Percentiles rank a stretch among this genome's conserved stretches.
These are phyloP conservation scores for Raillietiella orientalis DNA, from an alignment of 2,888 invertebrate species.

Conservation along the genomic window DNA sequence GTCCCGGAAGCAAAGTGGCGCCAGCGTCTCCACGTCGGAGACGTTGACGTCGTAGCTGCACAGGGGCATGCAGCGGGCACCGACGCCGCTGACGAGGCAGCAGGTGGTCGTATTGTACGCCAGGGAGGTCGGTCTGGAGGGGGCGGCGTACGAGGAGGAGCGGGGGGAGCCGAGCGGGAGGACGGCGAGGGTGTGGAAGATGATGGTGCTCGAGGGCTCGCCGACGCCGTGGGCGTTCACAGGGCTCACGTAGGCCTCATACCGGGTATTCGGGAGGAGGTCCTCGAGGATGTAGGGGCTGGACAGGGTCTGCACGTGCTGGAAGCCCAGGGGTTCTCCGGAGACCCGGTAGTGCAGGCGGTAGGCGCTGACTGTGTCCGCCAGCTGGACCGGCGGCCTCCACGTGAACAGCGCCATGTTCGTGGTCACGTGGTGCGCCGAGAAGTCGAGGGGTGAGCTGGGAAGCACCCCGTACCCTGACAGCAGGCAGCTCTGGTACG, in stretches of 20 bases:
- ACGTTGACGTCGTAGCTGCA: slow-evolving; percentile 51
- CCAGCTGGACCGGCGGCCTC: slow-evolving; percentile 29
- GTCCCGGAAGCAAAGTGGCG: slow-evolving; percentile 34
- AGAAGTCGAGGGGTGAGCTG: slow-evolving; percentile 28
- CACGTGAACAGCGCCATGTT: slow-evolving; percentile 45
- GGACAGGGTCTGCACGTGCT: too few species aligned
- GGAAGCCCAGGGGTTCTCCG: slow-evolving; percentile 9
- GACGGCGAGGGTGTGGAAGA: slow-evolving; percentile 44
- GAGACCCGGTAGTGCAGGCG: slow-evolving; percentile 24
- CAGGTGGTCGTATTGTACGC: slow-evolving; percentile 46
- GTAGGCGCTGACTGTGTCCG: slow-evolving; percentile 32
- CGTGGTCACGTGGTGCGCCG: slow-evolving; percentile 32
- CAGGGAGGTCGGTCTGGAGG: too few species aligned
- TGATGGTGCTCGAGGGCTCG: slow-evolving; percentile 33
- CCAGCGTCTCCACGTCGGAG: slow-evolving; percentile 35
- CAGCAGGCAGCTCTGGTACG: slow-evolving; percentile 44
- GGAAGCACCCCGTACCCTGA: slow-evolving; percentile 56
- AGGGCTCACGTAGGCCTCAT: slow-evolving; percentile 46
- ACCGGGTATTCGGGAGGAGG: slow-evolving; percentile 34
- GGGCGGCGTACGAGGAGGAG: too few species aligned
- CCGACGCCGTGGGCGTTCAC: slow-evolving; percentile 45
- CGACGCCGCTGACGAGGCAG: slow-evolving; percentile 32
- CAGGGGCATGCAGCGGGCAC: slow-evolving; percentile 31
- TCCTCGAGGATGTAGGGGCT: slow-evolving; percentile 38
- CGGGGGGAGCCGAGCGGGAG: too few species aligned